Percentiles rank a stretch among this genome's conserved stretches.
These are phyloP conservation scores for Apostichopus japonicus DNA, from an alignment of 35 echinoderm and acorn worm species.

Conservation along the genomic window DNA sequence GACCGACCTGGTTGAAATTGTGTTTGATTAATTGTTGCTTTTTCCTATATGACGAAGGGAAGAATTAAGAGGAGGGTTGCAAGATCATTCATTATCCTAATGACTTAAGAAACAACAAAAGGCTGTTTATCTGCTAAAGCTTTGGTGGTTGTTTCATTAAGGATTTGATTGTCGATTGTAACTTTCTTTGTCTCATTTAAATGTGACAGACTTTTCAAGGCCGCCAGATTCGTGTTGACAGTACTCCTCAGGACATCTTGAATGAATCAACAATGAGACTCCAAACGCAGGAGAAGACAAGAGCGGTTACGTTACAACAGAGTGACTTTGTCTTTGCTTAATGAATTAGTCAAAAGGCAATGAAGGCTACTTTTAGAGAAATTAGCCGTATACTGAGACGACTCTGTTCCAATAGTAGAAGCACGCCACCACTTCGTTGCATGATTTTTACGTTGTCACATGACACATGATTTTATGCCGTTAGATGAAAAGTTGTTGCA, in stretches of 20 bases:
- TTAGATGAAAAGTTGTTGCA: too few relatives aligned
- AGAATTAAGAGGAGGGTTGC: too few relatives aligned
- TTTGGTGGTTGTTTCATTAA: too few relatives aligned
- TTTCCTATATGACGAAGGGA: neutral
- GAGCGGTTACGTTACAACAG: constrained; percentile 21
- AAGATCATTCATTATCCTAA: too few relatives aligned
- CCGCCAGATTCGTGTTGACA: constrained; percentile 72
- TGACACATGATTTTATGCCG: too few relatives aligned
- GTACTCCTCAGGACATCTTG: constrained; percentile 80
- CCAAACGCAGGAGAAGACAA: neutral
- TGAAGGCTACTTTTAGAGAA: too few relatives aligned
- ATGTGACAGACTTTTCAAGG: constrained; percentile 83
- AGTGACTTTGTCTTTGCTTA: constrained; percentile 35
- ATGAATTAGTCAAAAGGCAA: constrained; percentile 37
- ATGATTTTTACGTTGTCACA: too few relatives aligned
- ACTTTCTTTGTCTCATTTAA: neutral
- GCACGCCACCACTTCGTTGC: too few relatives aligned
- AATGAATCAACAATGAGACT: constrained; percentile 48
- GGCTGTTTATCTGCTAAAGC: too few relatives aligned
- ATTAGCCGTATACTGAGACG: too few relatives aligned
- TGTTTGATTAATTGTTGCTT: neutral
- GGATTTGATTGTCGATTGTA: neutral
- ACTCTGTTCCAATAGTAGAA: too few relatives aligned
- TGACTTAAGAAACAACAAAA: too few relatives aligned
- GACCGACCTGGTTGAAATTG: neutral